These are phyloP conservation scores for Phoxinus dragarum DNA, from an alignment of 2,797 vertebrate species.

Conservation along the genomic window DNA sequence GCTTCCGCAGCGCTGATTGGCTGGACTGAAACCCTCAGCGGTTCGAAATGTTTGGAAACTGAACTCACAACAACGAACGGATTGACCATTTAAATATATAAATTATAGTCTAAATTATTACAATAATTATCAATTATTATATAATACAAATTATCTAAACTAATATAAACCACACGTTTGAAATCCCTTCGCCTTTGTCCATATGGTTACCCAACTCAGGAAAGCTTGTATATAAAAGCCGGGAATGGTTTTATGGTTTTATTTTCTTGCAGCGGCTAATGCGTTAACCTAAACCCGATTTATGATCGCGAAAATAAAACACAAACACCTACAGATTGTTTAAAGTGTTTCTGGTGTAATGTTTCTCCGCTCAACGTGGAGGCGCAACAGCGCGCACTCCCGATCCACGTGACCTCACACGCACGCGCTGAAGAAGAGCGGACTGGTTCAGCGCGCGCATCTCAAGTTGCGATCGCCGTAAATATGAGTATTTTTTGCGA, in stretches of 20 bases:
- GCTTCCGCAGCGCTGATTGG: constrained; percentile 15
- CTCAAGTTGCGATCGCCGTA: not conserved
- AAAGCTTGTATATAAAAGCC: not conserved
- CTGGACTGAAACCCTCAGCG: too few relatives aligned
- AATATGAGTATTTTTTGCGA: not conserved
- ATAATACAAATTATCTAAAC: not conserved
- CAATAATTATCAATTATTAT: too few relatives aligned
- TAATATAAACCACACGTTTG: not conserved
- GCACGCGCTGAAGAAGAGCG: not conserved
- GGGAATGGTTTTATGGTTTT: not conserved
- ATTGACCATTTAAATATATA: not conserved
- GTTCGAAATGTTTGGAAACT: constrained; percentile 41
- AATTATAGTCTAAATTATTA: too few relatives aligned
- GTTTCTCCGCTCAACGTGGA: not conserved
- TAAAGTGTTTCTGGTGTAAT: not conserved
- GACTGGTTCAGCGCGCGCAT: not conserved
- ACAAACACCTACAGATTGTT: not conserved
- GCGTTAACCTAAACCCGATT: not conserved
- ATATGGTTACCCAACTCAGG: not conserved
- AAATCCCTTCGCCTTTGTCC: not conserved
- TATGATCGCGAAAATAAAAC: not conserved
- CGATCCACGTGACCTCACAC: not conserved
- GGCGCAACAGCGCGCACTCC: not conserved
- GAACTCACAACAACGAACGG: not conserved
- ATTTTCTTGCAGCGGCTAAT: not conserved